phyloP scores from a whole-genome alignment of 2,113 vertebrate species.

The Silurus glanis region DNA sequence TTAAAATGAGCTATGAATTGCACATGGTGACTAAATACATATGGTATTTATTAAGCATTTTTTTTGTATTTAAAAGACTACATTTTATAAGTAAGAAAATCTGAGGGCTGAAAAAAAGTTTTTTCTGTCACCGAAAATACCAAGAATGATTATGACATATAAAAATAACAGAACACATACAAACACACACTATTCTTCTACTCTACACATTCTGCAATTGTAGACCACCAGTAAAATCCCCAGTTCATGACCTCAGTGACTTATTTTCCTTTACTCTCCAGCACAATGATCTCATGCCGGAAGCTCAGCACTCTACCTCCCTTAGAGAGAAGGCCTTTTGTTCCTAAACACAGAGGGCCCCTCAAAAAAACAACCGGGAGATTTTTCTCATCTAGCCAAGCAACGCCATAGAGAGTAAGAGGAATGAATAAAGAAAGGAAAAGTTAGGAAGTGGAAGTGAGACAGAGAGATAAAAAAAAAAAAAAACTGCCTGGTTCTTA shows the following conservation, averaged over 20 bases:
- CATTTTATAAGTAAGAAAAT: background rate
- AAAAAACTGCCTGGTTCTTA: background rate
- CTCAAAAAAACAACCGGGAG: constrained; percentile 73
- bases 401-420: constrained; percentile 39
- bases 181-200: constrained; percentile 5
- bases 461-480: constrained; percentile 13
- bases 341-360: constrained; percentile 68
- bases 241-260: constrained; percentile 62
- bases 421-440: constrained; percentile 35
- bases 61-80: background rate
- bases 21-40: background rate
- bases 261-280: constrained; percentile 65
- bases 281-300: constrained; percentile 75
- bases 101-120: background rate
- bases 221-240: constrained; percentile 60
- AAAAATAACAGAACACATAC: background rate
- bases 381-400: constrained; percentile 70
- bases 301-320: constrained; percentile 69
- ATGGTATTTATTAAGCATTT: background rate
- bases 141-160: constrained; percentile 60
- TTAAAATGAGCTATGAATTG: background rate
- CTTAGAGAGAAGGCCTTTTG: constrained; percentile 73
- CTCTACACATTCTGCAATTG: constrained; percentile 23
- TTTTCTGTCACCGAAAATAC: constrained; percentile 51
- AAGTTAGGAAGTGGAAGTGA: constrained; percentile 37